Evolutionary conservation across 2,113 vertebrate species (phyloP).

Genomic region (Microtus ochrogaster): DNA sequence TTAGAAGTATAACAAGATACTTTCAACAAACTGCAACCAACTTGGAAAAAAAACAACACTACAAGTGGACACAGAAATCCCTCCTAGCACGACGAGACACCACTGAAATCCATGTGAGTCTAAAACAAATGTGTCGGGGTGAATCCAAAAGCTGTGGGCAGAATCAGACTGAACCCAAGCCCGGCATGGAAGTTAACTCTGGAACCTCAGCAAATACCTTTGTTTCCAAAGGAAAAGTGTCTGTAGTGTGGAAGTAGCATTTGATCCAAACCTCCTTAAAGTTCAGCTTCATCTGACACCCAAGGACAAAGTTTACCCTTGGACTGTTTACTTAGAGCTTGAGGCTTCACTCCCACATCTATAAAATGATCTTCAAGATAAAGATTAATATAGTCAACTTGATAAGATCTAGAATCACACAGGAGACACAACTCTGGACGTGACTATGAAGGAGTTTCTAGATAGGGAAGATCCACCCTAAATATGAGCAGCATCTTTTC

Average conservation of each 20-base stretch:
- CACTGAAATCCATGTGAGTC: background rate
- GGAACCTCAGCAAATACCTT: background rate
- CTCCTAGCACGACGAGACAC: accelerated
- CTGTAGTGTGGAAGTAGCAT: accelerated
- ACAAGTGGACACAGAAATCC: background rate
- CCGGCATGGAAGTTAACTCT: background rate
- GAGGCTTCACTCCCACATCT: background rate
- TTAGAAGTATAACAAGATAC: constrained; percentile 2
- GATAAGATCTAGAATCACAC: background rate
- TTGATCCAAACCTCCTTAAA: background rate
- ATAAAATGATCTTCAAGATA: too few relatives aligned
- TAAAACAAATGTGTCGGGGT: accelerated
- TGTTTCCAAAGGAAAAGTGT: background rate
- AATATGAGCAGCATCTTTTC: too few relatives aligned
- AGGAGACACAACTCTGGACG: background rate
- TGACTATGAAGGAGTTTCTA: background rate
- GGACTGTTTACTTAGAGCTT: background rate
- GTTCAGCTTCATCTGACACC: background rate
- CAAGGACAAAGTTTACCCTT: background rate
- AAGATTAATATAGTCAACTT: background rate
- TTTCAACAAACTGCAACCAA: constrained; percentile 35
- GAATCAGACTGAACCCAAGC: background rate
- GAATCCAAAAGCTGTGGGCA: background rate
- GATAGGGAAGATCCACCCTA: background rate
- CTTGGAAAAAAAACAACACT: background rate